These are phyloP conservation scores for Holcopasites calliopsidis DNA, from an alignment of 1,140 invertebrate genomes.

Conservation along the genomic window DNA sequence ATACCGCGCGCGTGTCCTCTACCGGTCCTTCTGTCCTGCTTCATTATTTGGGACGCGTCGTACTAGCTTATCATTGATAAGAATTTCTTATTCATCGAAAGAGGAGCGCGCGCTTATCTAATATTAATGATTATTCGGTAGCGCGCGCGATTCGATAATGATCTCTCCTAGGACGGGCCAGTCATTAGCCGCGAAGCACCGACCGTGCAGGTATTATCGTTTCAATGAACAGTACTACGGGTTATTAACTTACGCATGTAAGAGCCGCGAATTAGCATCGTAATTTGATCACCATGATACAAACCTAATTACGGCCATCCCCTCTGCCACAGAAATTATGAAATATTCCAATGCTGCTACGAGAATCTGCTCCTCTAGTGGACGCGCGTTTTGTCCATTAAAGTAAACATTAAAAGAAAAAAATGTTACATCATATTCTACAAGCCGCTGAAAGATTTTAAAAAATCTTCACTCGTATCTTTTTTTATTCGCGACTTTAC, in stretches of 20 bases:
- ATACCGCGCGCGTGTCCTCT: constrained; percentile 2
- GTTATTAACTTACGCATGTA: constrained; percentile 43
- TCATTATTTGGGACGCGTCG: too few species aligned
- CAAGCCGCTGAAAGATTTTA: too few species aligned
- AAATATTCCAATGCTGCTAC: constrained; percentile 6
- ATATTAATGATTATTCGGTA: constrained; percentile 38
- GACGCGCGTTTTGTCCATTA: neutral
- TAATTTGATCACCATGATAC: constrained; percentile 41
- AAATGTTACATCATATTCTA: too few species aligned
- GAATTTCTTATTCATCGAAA: too few species aligned
- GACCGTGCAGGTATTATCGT: constrained; percentile 38
- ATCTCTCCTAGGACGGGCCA: constrained; percentile 31
- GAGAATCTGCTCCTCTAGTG: neutral
- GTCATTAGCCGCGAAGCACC: constrained; percentile 32
- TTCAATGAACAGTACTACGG: constrained; percentile 45
- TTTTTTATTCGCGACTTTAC: too few species aligned
- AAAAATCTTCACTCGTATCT: too few species aligned
- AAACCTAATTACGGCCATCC: constrained; percentile 22
- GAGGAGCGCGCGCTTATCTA: constrained; percentile 17
- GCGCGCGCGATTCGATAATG: constrained; percentile 33
- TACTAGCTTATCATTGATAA: too few species aligned
- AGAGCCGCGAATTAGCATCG: constrained; percentile 44
- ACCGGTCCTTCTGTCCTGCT: too few species aligned
- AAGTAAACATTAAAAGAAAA: too few species aligned
- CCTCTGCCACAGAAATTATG: neutral